Evolutionary conservation across 2,888 invertebrate species (phyloP).

Genomic region (Drosophila vallismaia): DNA sequence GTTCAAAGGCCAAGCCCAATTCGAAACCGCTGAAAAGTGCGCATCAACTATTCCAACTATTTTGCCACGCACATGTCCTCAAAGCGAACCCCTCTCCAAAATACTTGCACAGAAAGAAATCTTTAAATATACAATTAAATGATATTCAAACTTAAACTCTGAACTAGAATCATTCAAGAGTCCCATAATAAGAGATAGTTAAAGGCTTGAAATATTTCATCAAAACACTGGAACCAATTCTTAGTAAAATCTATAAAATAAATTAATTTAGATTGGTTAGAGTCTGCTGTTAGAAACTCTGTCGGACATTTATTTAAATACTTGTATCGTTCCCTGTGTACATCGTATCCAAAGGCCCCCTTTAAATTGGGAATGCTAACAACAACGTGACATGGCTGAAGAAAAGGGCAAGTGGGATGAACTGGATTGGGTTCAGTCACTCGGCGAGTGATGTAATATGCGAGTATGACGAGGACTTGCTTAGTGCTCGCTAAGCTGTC

Average conservation of each 20-base stretch:
- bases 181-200: too few species aligned
- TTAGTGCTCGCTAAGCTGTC: constrained; percentile 70
- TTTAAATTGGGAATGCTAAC: constrained; percentile 59
- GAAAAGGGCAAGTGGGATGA: constrained; percentile 47
- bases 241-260: not conserved
- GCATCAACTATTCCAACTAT: constrained; percentile 78
- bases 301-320: not conserved
- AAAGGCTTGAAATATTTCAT: too few species aligned
- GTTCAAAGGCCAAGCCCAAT: constrained; percentile 69
- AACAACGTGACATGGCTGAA: constrained; percentile 75
- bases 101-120: constrained; percentile 2
- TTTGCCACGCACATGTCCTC: constrained; percentile 72
- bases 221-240: not conserved
- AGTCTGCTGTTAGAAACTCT: not conserved
- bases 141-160: too few species aligned
- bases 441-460: constrained; percentile 72
- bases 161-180: too few species aligned
- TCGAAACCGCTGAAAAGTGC: constrained; percentile 72
- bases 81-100: constrained; percentile 10
- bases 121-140: not conserved
- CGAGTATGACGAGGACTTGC: constrained; percentile 64
- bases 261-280: not conserved
- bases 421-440: constrained; percentile 47
- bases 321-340: not conserved
- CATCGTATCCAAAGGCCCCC: not conserved